These are phyloP conservation scores for Pachyrhynchus sulphureomaculatus DNA, from an alignment of 1,140 invertebrate species.

Conservation along the genomic window DNA sequence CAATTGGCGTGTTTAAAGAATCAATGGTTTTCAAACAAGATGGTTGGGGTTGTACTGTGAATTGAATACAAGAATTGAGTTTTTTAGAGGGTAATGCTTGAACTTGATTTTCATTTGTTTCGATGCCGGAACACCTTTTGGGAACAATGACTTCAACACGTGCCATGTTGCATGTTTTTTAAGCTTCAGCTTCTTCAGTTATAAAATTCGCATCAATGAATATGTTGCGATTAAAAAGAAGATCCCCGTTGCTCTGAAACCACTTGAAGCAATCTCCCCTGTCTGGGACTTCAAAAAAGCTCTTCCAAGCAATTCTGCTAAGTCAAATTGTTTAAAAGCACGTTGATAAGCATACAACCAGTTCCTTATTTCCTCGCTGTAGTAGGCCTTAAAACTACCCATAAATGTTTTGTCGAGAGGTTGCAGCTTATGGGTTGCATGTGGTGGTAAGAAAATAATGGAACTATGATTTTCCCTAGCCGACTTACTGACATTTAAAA, in stretches of 20 bases:
- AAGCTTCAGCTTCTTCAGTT: neutral
- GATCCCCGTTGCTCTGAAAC: conserved; percentile 5
- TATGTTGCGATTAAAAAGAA: neutral
- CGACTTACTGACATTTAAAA: too few species aligned
- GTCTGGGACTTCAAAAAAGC: conserved; percentile 7
- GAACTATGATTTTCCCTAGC: too few species aligned
- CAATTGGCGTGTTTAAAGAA: too few species aligned
- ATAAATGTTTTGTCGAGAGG: conserved; percentile 47
- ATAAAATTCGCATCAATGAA: conserved; percentile 4
- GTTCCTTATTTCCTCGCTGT: conserved; percentile 10
- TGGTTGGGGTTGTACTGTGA: too few species aligned
- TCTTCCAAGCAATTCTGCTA: conserved; percentile 5
- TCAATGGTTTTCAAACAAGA: too few species aligned
- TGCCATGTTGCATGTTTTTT: neutral
- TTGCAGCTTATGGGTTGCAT: conserved; percentile 39
- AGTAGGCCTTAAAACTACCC: conserved; percentile 23
- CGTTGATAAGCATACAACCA: too few species aligned
- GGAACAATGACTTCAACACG: too few species aligned
- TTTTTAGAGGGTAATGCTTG: too few species aligned
- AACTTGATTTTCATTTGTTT: too few species aligned
- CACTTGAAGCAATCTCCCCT: too few species aligned
- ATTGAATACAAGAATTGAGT: too few species aligned
- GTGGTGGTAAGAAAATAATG: neutral
- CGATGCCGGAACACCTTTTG: too few species aligned
- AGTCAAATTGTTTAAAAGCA: conserved; percentile 1